Evolutionary conservation across 2,888 invertebrate species (phyloP).

Genomic region (Terebella lapidaria): DNA sequence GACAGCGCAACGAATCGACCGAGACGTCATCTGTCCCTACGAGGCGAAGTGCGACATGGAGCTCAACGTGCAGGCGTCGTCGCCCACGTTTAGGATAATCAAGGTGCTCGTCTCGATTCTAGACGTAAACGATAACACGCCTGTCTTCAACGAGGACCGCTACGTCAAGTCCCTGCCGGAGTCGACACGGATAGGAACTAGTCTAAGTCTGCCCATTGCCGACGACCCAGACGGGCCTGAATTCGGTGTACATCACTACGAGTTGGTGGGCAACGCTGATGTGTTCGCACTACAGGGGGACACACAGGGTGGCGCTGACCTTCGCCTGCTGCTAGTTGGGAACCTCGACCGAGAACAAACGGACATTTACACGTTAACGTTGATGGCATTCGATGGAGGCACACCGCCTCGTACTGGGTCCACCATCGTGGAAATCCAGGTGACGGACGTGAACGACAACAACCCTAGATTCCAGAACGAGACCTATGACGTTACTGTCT

Average conservation of each 20-base stretch:
- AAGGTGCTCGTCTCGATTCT: background rate
- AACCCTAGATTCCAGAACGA: conserved; percentile 3
- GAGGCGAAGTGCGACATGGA: background rate
- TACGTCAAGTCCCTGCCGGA: background rate
- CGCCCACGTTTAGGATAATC: background rate
- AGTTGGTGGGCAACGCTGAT: background rate
- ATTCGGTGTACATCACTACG: conserved; percentile 6
- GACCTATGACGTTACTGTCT: conserved; percentile 70
- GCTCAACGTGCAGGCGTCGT: background rate
- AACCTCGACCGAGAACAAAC: conserved; percentile 4
- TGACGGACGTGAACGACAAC: conserved; percentile 12
- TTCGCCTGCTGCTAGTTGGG: background rate
- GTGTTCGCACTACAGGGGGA: background rate
- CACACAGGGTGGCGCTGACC: background rate
- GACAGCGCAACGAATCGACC: background rate
- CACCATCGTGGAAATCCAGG: background rate
- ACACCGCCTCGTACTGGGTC: conserved; percentile 4
- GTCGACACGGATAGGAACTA: background rate
- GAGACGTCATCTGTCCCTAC: conserved; percentile 4
- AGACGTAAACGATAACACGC: conserved; percentile 10
- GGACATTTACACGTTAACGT: background rate
- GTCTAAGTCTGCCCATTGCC: background rate
- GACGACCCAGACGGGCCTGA: conserved; percentile 5
- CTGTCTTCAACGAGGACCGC: background rate
- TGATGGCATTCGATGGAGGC: conserved; percentile 7